Percentiles rank a stretch among this genome's conserved stretches.
These are phyloP conservation scores for Ceryle rudis DNA, from an alignment of 2,797 vertebrate species.

Conservation along the genomic window DNA sequence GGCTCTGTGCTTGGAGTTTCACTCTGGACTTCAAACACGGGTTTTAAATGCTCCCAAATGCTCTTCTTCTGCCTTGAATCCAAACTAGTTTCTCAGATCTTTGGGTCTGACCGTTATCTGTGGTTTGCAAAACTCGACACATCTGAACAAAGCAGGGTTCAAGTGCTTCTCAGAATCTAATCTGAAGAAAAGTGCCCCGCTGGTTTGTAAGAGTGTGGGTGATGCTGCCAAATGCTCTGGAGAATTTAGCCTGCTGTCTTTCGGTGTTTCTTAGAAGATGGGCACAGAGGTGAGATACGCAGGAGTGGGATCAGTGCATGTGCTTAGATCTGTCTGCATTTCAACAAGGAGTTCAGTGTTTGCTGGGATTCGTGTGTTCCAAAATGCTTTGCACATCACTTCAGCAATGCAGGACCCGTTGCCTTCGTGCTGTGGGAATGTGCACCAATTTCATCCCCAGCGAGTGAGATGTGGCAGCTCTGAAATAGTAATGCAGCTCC, in stretches of 20 bases:
- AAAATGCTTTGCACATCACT: rapidly evolving
- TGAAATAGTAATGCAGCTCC: background rate
- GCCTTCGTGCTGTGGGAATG: background rate
- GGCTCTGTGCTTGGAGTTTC: background rate
- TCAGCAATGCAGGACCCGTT: background rate
- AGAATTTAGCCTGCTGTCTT: background rate
- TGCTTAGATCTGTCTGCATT: background rate
- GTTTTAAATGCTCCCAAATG: background rate
- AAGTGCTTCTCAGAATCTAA: background rate
- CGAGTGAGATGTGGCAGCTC: background rate
- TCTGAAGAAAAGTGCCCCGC: rapidly evolving
- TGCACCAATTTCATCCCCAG: background rate
- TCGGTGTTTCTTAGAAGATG: background rate
- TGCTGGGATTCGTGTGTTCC: background rate
- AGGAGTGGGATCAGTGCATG: background rate
- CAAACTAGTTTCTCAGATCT: background rate
- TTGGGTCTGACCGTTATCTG: background rate
- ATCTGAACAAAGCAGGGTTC: background rate
- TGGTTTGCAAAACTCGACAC: background rate
- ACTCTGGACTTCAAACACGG: background rate
- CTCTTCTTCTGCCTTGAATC: background rate
- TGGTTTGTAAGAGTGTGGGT: background rate
- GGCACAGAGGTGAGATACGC: background rate
- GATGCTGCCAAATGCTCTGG: background rate
- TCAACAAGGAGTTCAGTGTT: background rate